phyloP scores from a whole-genome alignment of 30 jellyfish, hydroid and myxozoan species.

The Hydra vulgaris region DNA sequence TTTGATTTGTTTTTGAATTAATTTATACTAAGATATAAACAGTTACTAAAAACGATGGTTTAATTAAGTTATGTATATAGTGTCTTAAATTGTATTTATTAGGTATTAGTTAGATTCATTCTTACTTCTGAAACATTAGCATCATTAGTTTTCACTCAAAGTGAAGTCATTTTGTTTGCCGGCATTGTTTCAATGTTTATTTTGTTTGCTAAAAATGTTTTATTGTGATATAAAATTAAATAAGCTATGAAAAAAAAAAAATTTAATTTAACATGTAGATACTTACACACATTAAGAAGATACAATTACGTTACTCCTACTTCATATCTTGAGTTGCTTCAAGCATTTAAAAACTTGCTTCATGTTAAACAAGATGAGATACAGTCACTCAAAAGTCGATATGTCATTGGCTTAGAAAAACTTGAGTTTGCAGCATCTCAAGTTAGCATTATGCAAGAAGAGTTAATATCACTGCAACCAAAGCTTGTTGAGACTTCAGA shows the following conservation, averaged over 20 bases:
- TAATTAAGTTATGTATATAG: no score
- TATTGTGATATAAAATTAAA: no score
- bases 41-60: no score
- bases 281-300: conserved; percentile 58
- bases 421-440: conserved; percentile 96
- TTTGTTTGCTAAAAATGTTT: no score
- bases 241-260: neutral
- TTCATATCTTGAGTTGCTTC: conserved; percentile 83
- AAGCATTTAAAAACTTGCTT: conserved; percentile 67
- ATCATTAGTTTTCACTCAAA: no score
- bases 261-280: conserved; percentile 17
- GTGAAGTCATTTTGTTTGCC: no score
- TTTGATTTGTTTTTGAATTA: no score
- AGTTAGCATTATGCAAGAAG: conserved; percentile 79
- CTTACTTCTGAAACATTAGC: no score
- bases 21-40: no score
- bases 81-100: no score
- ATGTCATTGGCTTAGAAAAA: conserved; percentile 81
- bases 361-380: conserved; percentile 60
- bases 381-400: conserved; percentile 59
- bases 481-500: conserved; percentile 93
- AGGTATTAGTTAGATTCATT: no score
- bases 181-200: no score
- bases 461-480: conserved; percentile 81
- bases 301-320: conserved; percentile 98